Evolutionary conservation across 2,113 vertebrate genomes (phyloP), one percentile per base, ranked within the genome.

Genomic region (Gobio gobio): DNA sequence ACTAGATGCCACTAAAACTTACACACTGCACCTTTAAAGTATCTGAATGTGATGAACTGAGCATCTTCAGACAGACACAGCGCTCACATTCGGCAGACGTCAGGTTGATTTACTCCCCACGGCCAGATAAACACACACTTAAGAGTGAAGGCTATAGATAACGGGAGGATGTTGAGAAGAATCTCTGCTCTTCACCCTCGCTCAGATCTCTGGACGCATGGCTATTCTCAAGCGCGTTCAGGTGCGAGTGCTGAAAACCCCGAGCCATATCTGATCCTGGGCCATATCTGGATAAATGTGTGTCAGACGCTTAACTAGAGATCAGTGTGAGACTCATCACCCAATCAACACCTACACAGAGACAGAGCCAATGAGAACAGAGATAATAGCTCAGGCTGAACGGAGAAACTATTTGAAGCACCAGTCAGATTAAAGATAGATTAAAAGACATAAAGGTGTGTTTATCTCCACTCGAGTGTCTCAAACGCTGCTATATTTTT

Each of bases 271-370:
- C 4, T 66, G 6, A 66, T 43, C 29, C 72, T 51, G 26, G 24
- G 59, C 72, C n/a, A 51, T 86, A 54, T 76, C n/a, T 89, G 92
- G 92, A 94, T 93, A 92, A 91, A 94, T 93, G 91, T 84, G 84
- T 83, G 87, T 82, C 66, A 87, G 91, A 92, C 63, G 87, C 87
- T 88, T 91, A 86, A 90, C 91, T 90, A 81, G 87, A 91, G 83
- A 88, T 90, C 70, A 29, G 89, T 86, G 86, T 10, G 76, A 78
- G 77, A 92, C 73, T 91, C 83, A 93, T 90, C 86, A 87, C 83
- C 54, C 87, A 40, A 78, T 24, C n/a, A 18, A 24, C 73, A 47
- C 12, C 47, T 47, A 47, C 10, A 47, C 10, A 47, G 12, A 47
- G 47, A 47, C 10, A 47, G 18, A 56, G 54, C 16, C 33, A 7